Evolutionary conservation across 1,140 invertebrate genomes (phyloP), one percentile per base, ranked within the genome.

Genomic region (Chionoecetes opilio): DNA sequence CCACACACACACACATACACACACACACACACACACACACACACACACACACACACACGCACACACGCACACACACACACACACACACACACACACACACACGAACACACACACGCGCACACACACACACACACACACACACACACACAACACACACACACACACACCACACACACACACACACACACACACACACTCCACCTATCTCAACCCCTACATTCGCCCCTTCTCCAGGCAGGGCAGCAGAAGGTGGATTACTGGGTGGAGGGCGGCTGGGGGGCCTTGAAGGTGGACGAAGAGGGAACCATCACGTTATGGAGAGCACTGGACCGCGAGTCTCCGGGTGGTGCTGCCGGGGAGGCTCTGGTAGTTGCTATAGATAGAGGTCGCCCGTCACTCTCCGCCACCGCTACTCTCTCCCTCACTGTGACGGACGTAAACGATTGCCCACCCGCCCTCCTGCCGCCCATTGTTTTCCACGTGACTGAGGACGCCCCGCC

Each of bases 381-480:
- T 41, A n/a, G 38, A 17, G 88, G 88, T 3, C 38, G 38, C 2
- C 88, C 88, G n/a, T 41, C 88, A 1, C 88, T 90, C 38, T 53
- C 88, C 0, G 41, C 88, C 88, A 90, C 88, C 37, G 88, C 88
- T 31, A 90, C 88, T 31, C 88, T 90, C 88, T 53, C 88, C 88
- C 34, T 90, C 41, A 90, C 88, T 29, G 88, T 90, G n/a, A 38
- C 88, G 1, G 88, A 90, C 38, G 88, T 90, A n/a, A 90, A 90
- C n/a, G 88, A 90, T 41, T 90, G 88, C 88, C 2, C 88, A 9
- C 88, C 88, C 5, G 29, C 29, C 88, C 88, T 90, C 88, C 88
- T 90, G 17, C 88, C 88, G 38, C 88, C 88, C 26, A 90, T 41
- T 11, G 37, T 90, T 17, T 53, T 90, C 9, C 88, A 90, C 38